phyloP scores from a whole-genome alignment of 2,888 invertebrate species.

The Iselma pallidipennis region DNA sequence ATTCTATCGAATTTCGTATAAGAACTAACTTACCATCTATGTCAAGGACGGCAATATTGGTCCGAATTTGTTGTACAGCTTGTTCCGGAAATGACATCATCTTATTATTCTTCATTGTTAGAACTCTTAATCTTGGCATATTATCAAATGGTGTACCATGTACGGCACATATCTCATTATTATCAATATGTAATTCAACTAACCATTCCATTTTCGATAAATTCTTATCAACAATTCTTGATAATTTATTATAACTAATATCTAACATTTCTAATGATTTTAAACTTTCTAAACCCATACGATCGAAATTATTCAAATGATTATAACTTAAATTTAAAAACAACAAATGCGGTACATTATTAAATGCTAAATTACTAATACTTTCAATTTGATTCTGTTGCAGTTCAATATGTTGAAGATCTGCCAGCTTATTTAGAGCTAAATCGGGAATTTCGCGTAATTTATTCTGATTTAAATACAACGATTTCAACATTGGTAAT shows the following conservation, averaged over 20 bases:
- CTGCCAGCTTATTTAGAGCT: conserved; percentile 76
- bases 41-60: conserved; percentile 81
- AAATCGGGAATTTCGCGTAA: conserved; percentile 75
- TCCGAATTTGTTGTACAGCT: conserved; percentile 74
- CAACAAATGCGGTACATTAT: conserved; percentile 75
- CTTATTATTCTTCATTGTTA: conserved; percentile 77
- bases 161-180: conserved; percentile 80
- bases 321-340: conserved; percentile 85
- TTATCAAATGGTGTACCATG: conserved; percentile 79
- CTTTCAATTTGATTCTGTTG: conserved; percentile 78
- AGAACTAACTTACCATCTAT: conserved; percentile 70
- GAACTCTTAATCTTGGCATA: conserved; percentile 81
- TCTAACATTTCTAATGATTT: conserved; percentile 84
- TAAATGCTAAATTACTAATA: conserved; percentile 75
- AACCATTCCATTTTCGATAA: conserved; percentile 82
- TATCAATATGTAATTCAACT: conserved; percentile 83
- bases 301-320: conserved; percentile 73
- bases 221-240: conserved; percentile 66
- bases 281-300: conserved; percentile 73
- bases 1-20: conserved; percentile 79
- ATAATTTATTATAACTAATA: conserved; percentile 77
- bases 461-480: conserved; percentile 69
- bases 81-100: conserved; percentile 73
- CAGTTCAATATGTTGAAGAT: conserved; percentile 73
- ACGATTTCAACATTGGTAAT: conserved; percentile 66